Evolutionary conservation across 2,888 invertebrate species (phyloP), one percentile per base, ranked within the genome.

Genomic region (Peribatodes rhomboidaria): DNA sequence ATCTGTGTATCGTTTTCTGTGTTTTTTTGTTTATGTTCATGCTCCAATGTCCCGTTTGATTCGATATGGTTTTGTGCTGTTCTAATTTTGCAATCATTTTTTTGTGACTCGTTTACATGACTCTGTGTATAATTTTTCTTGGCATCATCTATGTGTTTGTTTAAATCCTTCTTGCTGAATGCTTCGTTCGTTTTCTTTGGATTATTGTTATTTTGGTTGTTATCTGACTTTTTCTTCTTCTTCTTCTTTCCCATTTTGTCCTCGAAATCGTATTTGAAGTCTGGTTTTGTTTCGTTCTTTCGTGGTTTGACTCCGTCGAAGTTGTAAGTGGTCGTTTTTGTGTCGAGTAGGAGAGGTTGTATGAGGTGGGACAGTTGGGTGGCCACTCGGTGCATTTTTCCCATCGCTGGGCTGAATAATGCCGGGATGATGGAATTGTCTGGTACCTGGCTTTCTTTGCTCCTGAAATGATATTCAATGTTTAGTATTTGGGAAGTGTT

Each of bases 331-430:
- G 8, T 69, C 66, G 0, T 57, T 50, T 20, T 68, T 68, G 0
- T 70, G 35, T 59, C 58, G 1, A 53, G 58, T 1, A 59, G 0
- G 1, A 86, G 61, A 0, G 88, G 86, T 0, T 76, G 72, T 7
- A 89, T 70, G 1, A 84, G 74, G 61, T 81, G 80, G 0, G 74
- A 69, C 10, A 91, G 70, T 2, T 84, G 79, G 50, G 82, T 73
- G 11, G 89, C 72, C 0, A 82, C 83, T 71, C 83, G 84, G 65
- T 81, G 78, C n/a, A 88, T 77, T 70, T 88, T 89, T 27, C 46
- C 39, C 41, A 74, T 79, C 1, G 79, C 73, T 0, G 73, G 66
- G 0, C 81, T 80, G 0, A 77, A 52, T 0, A 77, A 14, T 0
- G 81, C 69, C 0, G 77, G 65, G 0, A 76, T 59, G 0, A 73